A percentile compares a stretch with the other conserved stretches of the same genome.
phyloP scores from a whole-genome alignment of 2,113 vertebrate species.

The Epinephelus lanceolatus region DNA sequence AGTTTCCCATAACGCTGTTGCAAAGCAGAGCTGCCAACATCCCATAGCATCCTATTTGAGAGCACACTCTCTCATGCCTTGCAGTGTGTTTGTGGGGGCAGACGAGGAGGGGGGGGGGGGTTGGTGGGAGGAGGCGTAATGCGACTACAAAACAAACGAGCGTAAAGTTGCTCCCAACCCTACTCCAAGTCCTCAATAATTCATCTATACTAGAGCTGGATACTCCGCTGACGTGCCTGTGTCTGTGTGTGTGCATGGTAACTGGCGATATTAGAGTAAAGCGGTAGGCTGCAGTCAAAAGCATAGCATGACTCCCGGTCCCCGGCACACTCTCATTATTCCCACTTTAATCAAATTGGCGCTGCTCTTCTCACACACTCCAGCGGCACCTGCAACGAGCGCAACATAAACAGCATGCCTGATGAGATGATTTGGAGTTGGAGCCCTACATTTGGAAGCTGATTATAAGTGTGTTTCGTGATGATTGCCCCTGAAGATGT shows the following conservation, averaged over 20 bases:
- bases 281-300: slow-evolving; percentile 18
- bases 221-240: slow-evolving; percentile 23
- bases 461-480: slow-evolving; percentile 31
- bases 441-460: slow-evolving; percentile 15
- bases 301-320: slow-evolving; percentile 36
- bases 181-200: slow-evolving; percentile 66
- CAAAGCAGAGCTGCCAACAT: slow-evolving; percentile 41
- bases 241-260: slow-evolving; percentile 17
- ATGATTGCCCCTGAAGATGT: slow-evolving; percentile 25
- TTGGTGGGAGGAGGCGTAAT: slow-evolving; percentile 27
- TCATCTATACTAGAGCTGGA: slow-evolving; percentile 44
- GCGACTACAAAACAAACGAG: slow-evolving; percentile 64
- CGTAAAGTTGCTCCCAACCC: slow-evolving; percentile 58
- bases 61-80: slow-evolving; percentile 9
- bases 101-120: background rate
- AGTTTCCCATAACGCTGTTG: slow-evolving; percentile 22
- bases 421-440: slow-evolving; percentile 36
- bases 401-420: slow-evolving; percentile 21
- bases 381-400: slow-evolving; percentile 49
- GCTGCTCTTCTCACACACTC: slow-evolving; percentile 50
- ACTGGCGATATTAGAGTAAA: slow-evolving; percentile 41
- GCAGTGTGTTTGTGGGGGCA: slow-evolving; percentile 31
- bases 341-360: slow-evolving; percentile 65
- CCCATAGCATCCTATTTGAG: slow-evolving; percentile 12
- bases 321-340: slow-evolving; percentile 62